Percentiles rank a stretch among this genome's conserved stretches.
These are phyloP conservation scores for Oxyruncus cristatus DNA, from an alignment of 2,113 vertebrate genomes.

Conservation along the genomic window DNA sequence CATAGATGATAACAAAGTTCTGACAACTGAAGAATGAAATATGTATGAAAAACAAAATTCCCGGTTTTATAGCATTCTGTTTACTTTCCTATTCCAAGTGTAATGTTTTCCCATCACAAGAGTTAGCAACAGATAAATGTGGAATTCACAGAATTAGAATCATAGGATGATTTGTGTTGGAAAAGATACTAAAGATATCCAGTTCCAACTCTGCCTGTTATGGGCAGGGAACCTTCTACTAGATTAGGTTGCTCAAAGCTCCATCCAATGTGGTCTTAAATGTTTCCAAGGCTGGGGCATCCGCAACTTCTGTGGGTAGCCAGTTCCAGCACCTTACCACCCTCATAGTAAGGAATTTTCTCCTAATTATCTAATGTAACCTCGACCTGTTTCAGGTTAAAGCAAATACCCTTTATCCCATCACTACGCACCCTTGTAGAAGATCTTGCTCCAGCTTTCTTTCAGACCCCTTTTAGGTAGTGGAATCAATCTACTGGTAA, in stretches of 20 bases:
- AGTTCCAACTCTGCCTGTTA: fast-evolving
- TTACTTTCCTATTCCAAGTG: not conserved
- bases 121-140: not conserved
- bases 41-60: not conserved
- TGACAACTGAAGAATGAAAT: not conserved
- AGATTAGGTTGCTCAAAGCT: not conserved
- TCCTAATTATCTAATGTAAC: not conserved
- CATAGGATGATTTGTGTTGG: not conserved
- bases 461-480: not conserved
- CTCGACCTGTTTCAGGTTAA: not conserved
- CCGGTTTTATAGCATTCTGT: not conserved
- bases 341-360: not conserved
- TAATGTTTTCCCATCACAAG: not conserved
- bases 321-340: not conserved
- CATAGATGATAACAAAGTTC: not conserved
- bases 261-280: not conserved
- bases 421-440: not conserved
- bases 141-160: not conserved
- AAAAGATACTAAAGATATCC: not conserved
- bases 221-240: not conserved
- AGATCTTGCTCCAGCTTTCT: not conserved
- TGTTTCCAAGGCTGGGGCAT: not conserved
- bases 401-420: not conserved
- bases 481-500: not conserved
- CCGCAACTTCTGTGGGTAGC: not conserved